Conservation (phyloP, 1,140 invertebrate genomes). For the Musca domestica region DNA sequence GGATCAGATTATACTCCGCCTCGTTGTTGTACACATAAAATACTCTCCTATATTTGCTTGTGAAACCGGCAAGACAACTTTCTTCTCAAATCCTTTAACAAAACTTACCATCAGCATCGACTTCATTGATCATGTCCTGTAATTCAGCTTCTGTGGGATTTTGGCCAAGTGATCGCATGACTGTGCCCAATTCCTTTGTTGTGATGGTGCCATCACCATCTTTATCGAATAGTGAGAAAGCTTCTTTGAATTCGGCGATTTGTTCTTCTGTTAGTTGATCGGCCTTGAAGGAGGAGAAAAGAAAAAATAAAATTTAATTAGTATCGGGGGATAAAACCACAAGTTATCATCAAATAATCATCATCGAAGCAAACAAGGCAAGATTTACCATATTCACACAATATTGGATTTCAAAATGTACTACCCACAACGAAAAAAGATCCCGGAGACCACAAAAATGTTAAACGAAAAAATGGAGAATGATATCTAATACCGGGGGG, state of each 20-base stretch:
- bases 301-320: not conserved
- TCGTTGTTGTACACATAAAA: no score
- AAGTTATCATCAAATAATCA: no score
- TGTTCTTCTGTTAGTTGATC: slow-evolving; percentile 98
- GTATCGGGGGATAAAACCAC: no score
- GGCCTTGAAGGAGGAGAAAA: slow-evolving; percentile 62
- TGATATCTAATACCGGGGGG: no score
- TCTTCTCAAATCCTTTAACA: not conserved
- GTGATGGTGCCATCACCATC: slow-evolving; percentile 99
- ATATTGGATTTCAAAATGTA: no score
- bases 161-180: slow-evolving; percentile 97
- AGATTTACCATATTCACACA: no score
- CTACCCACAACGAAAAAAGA: no score
- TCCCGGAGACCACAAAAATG: no score
- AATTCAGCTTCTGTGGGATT: slow-evolving; percentile 99
- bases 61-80: not conserved
- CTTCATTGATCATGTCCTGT: slow-evolving; percentile 99
- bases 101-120: slow-evolving; percentile 92
- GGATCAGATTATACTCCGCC: no score
- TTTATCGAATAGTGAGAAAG: slow-evolving; percentile 98
- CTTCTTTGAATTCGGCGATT: slow-evolving; percentile 99
- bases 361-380: no score
- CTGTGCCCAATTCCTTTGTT: slow-evolving; percentile 98
- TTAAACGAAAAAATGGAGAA: no score
- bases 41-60: not conserved